Evolutionary conservation across 2,888 invertebrate species (phyloP).

Genomic region (Graphium colonna): DNA sequence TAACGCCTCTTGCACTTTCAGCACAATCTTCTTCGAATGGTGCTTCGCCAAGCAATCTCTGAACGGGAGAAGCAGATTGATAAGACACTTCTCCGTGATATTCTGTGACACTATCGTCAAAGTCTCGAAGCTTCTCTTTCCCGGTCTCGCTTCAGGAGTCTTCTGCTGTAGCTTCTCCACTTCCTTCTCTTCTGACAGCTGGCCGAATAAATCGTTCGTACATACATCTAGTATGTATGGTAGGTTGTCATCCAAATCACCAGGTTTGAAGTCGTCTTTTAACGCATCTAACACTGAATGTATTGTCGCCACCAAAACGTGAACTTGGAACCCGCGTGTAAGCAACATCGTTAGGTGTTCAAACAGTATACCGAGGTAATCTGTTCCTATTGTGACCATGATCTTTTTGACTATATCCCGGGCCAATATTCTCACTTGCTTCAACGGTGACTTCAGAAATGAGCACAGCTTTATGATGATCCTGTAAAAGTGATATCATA

Average conservation of each 20-base stretch:
- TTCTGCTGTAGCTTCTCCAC: slow-evolving; percentile 90
- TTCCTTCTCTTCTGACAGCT: slow-evolving; percentile 94
- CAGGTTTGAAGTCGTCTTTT: slow-evolving; percentile 84
- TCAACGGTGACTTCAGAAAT: slow-evolving; percentile 92
- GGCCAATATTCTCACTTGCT: slow-evolving; percentile 91
- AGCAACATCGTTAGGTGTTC: slow-evolving; percentile 90
- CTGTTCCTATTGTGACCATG: slow-evolving; percentile 90
- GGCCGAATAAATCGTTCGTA: slow-evolving; percentile 93
- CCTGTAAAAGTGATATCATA: too few relatives aligned
- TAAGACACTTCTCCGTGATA: slow-evolving; percentile 87
- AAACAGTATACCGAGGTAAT: slow-evolving; percentile 87
- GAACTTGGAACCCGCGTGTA: slow-evolving; percentile 94
- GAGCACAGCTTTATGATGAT: slow-evolving; percentile 94
- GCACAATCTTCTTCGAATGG: slow-evolving; percentile 88
- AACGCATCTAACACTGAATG: slow-evolving; percentile 89
- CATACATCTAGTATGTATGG: slow-evolving; percentile 90
- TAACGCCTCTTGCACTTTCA: slow-evolving; percentile 90
- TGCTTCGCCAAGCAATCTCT: slow-evolving; percentile 88
- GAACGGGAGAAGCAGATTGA: slow-evolving; percentile 89
- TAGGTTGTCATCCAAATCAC: slow-evolving; percentile 90
- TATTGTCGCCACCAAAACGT: slow-evolving; percentile 94
- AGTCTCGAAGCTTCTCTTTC: slow-evolving; percentile 92
- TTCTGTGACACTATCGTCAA: slow-evolving; percentile 89
- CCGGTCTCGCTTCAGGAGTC: slow-evolving; percentile 89
- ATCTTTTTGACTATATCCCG: slow-evolving; percentile 96